phyloP scores from a whole-genome alignment of 1,140 invertebrate genomes.

The Oncopodura yosiiana region DNA sequence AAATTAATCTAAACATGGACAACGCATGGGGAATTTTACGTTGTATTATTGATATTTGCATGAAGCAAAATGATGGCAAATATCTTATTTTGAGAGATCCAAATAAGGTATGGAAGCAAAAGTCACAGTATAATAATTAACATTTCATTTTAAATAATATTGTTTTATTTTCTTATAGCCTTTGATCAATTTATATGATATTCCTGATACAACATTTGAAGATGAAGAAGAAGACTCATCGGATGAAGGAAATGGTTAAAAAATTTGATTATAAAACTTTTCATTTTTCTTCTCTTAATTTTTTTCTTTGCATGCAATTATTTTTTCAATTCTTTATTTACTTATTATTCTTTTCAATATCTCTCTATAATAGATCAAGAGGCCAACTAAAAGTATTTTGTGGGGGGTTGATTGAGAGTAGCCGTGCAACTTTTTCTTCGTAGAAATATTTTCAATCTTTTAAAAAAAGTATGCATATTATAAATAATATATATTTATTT shows the following conservation, averaged over 20 bases:
- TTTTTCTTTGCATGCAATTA: conserved; percentile 1
- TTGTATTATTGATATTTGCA: conserved; percentile 94
- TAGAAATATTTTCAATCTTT: background rate
- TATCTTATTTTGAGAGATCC: conserved; percentile 99
- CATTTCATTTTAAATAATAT: conserved; percentile 13
- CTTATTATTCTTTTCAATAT: background rate
- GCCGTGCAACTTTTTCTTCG: no score
- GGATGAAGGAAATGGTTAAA: conserved; percentile 58
- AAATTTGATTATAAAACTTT: conserved; percentile 6
- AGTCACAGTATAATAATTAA: conserved; percentile 1
- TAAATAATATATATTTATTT: background rate
- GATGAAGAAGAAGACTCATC: conserved; percentile 90
- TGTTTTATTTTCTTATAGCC: conserved; percentile 49
- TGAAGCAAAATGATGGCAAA: conserved; percentile 93
- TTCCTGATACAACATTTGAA: conserved; percentile 96
- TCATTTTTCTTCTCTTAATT: background rate
- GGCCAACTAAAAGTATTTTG: conserved; percentile 20
- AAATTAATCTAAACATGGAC: conserved; percentile 99
- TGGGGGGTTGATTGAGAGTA: no score
- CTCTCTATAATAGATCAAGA: conserved; percentile 19
- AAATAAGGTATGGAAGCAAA: conserved; percentile 56
- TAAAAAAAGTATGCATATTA: background rate
- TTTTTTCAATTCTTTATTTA: background rate
- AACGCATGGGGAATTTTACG: conserved; percentile 98
- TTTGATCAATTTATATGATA: conserved; percentile 90